Evolutionary conservation across 2,113 vertebrate genomes (phyloP).

Genomic region (Phasianus colchicus): DNA sequence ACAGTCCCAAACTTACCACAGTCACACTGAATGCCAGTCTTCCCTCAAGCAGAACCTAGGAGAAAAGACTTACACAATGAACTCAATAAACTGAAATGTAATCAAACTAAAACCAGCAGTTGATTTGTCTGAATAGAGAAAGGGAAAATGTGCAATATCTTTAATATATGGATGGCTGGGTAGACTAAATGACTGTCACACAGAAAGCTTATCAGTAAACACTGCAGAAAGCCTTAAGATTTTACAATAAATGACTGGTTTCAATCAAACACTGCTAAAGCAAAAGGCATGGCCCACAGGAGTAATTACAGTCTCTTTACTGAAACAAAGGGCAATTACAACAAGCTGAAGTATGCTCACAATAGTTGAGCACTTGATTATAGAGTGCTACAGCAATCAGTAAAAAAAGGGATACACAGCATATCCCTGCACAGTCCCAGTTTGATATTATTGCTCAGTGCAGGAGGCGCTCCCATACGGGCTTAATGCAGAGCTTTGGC

Average conservation of each 20-base stretch:
- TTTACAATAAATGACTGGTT: constrained; percentile 77
- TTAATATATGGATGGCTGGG: constrained; percentile 70
- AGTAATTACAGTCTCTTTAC: constrained; percentile 76
- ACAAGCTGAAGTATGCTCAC: constrained; percentile 44
- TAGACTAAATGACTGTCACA: constrained; percentile 68
- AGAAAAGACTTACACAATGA: background rate
- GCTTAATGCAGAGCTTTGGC: background rate
- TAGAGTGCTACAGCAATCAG: constrained; percentile 46
- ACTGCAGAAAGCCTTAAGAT: constrained; percentile 64
- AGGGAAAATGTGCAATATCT: constrained; percentile 51
- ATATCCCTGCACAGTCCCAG: background rate
- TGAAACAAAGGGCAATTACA: constrained; percentile 78
- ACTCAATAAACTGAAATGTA: constrained; percentile 8
- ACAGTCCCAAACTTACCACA: background rate
- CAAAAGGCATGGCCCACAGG: constrained; percentile 70
- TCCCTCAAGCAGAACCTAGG: constrained; percentile 1
- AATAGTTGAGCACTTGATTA: constrained; percentile 60
- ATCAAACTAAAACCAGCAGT: constrained; percentile 61
- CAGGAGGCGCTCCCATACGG: background rate
- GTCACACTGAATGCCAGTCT: background rate
- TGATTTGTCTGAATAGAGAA: constrained; percentile 61
- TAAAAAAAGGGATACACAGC: background rate
- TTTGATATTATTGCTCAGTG: background rate
- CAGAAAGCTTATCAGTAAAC: constrained; percentile 78
- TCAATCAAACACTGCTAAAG: constrained; percentile 74